Evolutionary conservation across 2,888 invertebrate species (phyloP), one percentile per base, ranked within the genome.

Genomic region (Drosophila demipolita): DNA sequence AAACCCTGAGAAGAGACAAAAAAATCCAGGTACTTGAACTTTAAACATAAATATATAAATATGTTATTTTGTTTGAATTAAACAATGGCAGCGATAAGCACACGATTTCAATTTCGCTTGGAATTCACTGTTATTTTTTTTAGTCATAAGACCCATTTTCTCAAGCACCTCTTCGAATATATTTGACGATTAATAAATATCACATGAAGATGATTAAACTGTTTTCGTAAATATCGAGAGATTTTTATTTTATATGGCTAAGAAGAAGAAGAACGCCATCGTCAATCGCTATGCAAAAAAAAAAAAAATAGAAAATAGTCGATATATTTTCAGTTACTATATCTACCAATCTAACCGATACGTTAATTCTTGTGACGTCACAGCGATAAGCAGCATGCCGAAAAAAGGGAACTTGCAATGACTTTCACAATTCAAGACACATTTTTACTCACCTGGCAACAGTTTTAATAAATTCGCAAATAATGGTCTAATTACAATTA

Each of bases 281-380:
- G 61, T 65, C 71, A 62, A 69, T 83, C 77, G 76, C 67, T 66
- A 80, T 80, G 85, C 79, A 83, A 81, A 49, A 36, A 12, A 36
- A 58, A 78, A 60, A 54, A 17, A 48, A 66, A n/a, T 42, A 12
- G n/a, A 32, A 32, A n/a, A 60, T 45, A 26, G 71, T 58, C 59
- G 66, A 72, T 72, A 82, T 80, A 80, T 59, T 73, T 64, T 66
- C 36, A 63, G 50, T 62, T 73, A 70, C 26, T n/a, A 52, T 6
- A 20, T 42, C 59, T 73, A 80, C 69, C 68, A 86, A 85, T 85
- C 85, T 85, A 83, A 85, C 88, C 85, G 50, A 68, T 65, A 72
- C 52, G 65, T 45, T 75, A 73, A 88, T 75, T 80, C 79, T 69
- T 69, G 80, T 82, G 88, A 73, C 86, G 85, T 83, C 83, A 88